Evolutionary conservation across 2,888 invertebrate genomes (phyloP), one percentile per base, ranked within the genome.

Genomic region (Hyppa rectilinea): DNA sequence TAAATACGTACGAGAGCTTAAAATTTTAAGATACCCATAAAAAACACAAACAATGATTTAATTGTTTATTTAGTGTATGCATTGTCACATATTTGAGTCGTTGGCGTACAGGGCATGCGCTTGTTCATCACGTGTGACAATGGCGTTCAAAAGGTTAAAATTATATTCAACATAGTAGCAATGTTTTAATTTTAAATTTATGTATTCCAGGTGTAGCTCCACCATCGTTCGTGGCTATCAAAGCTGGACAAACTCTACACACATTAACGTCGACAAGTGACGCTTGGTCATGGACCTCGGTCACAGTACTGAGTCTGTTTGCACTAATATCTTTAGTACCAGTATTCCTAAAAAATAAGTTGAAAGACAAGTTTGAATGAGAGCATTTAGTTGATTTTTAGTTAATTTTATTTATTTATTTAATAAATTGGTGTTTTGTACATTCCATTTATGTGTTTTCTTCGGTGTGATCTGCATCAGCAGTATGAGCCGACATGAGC

Each of bases 171-270:
- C 10, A 36, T n/a, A n/a, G 4, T 58, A 31, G 23, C 6, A 14
- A 20, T 34, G 23, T 34, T 29, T 9, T 31, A 0, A 29, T 4
- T 17, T 12, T 12, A 6, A 0, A 45, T n/a, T 6, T 20, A 47
- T 61, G 9, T 61, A 58, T 70, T 61, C 9, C 88, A 97, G 98
- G 99, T 80, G 99, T 99, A 17, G 99, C 98, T 0, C 99, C 99
- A 56, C 99, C 99, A 6, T 99, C 99, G 0, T 98, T 99, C 92
- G 97, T 99, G 36, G 99, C 99, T 17, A 99, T 99, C 85, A 99
- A 99, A 96, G 99, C 99, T 17, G 99, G 99, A 20, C 99, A 99
- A 90, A 99, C 99, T 0, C 96, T 99, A 56, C 98, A 99, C 88
- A 97, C 98, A 82, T 96, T 99, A 94, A 98, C 99, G 1, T 98